A percentile compares a stretch with the other conserved stretches of the same genome.
phyloP scores from a whole-genome alignment of 2,113 vertebrate species.

The Tor tambroides region DNA sequence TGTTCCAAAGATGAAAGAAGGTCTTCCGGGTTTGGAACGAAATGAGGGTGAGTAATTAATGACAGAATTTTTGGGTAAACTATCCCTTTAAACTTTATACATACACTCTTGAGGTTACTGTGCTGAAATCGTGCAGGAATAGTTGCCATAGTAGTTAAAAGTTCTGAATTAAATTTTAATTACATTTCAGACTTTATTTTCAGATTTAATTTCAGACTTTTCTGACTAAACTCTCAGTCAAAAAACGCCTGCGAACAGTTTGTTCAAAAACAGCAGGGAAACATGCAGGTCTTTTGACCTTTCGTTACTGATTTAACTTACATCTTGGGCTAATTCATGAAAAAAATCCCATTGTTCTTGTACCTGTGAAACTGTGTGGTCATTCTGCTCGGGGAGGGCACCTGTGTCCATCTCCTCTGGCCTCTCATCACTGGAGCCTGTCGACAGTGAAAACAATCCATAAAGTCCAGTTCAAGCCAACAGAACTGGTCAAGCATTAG shows the following conservation, averaged over 20 bases:
- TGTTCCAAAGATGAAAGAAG: too few relatives aligned
- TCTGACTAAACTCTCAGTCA: not conserved
- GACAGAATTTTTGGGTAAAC: not conserved
- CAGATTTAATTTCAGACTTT: not conserved
- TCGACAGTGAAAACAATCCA: not conserved
- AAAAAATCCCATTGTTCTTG: slow-evolving; percentile 42
- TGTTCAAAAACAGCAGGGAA: not conserved
- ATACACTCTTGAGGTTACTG: not conserved
- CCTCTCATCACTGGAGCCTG: slow-evolving; percentile 68
- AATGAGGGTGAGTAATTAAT: not conserved
- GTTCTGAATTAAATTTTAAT: not conserved
- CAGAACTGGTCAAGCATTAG: not conserved
- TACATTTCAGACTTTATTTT: too few relatives aligned
- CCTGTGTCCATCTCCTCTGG: slow-evolving; percentile 72
- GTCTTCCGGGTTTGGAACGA: too few relatives aligned
- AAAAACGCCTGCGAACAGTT: not conserved
- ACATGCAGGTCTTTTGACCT: not conserved
- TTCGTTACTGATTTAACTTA: not conserved
- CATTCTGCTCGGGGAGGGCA: slow-evolving; percentile 56
- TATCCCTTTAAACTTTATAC: not conserved
- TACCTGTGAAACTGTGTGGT: slow-evolving; percentile 70
- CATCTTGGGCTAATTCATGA: not conserved
- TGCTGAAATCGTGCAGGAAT: not conserved
- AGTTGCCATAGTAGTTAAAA: not conserved
- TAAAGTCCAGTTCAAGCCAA: not conserved